phyloP scores from a whole-genome alignment of 1,140 invertebrate species.

The Nylanderia fulva region DNA sequence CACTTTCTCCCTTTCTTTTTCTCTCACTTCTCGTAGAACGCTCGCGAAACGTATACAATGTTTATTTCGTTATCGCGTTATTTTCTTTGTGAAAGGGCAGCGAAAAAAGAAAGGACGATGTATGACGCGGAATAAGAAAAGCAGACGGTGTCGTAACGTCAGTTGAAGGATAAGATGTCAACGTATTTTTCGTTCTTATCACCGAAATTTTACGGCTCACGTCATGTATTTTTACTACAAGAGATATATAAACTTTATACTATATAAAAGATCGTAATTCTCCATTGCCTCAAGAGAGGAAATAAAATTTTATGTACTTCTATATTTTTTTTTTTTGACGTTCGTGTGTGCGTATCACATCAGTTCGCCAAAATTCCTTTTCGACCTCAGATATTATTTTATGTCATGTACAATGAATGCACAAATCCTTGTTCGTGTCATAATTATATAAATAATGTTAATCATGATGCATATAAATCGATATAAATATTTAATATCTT shows the following conservation, averaged over 20 bases:
- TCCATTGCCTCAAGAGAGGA: too few relatives aligned
- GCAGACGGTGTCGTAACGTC: not conserved
- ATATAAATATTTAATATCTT: too few relatives aligned
- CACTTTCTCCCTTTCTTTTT: slow-evolving; percentile 1
- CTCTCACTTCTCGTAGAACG: not conserved
- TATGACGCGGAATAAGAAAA: not conserved
- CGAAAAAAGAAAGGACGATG: not conserved
- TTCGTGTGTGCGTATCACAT: too few relatives aligned
- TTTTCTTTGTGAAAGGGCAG: not conserved
- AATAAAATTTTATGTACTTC: too few relatives aligned
- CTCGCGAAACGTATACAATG: not conserved
- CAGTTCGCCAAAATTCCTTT: too few relatives aligned
- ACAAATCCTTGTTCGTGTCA: too few relatives aligned
- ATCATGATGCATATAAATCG: too few relatives aligned
- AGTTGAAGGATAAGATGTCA: slow-evolving; percentile 8
- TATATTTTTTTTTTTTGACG: too few relatives aligned
- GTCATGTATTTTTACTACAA: not conserved
- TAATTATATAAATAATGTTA: too few relatives aligned
- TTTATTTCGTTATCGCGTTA: not conserved
- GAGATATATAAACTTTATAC: not conserved
- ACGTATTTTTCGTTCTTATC: slow-evolving; percentile 20
- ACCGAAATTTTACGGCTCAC: slow-evolving; percentile 17
- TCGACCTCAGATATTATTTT: too few relatives aligned
- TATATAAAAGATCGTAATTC: too few relatives aligned
- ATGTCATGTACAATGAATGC: too few relatives aligned